Evolutionary conservation across 1,140 invertebrate genomes (phyloP), one percentile per base, ranked within the genome.

Genomic region (Propsilocerus akamusi): DNA sequence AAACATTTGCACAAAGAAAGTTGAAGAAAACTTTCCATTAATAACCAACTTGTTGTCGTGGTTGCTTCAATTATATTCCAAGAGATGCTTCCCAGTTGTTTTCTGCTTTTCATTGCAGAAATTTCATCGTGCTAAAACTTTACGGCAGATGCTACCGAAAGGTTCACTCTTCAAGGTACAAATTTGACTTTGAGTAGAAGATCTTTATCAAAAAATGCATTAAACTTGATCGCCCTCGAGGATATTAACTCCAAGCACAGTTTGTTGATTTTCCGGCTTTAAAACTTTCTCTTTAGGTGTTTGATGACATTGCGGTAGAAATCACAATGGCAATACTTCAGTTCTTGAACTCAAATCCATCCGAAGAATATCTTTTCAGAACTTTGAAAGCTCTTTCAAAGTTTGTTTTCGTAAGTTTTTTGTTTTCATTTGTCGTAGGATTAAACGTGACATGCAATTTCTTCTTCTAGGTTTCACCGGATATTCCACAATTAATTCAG

Each of bases 271-370:
- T 46, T 7, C 11, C 8, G 17, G 8, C 17, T 20, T 48, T 5
- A 48, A 48, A 48, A 28, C 24, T 32, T 12, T 46, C 5, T 51
- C 58, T 63, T 14, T 60, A 92, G 87, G 85, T 93, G 14, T 94
- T 93, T 65, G 90, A 95, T 64, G 90, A 95, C 61, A 82, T 92
- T 12, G 88, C 89, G 25, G 86, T 91, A 17, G 90, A 95, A 66
- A 64, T 95, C 55, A 80, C 87, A 12, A 90, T 92, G 82, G 89
- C 89, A n/a, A 69, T 92, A 54, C 74, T 93, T 20, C 89, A 94
- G 71, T 91, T 81, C 68, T 81, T 92, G 67, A 81, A 82, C 55
- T 72, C 73, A 46, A 83, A 76, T 58, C 83, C 86, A 4, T 69
- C 71, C 1, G 89, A 93, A 68, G 83, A 90, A 57, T 77, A 85